Percentiles rank a stretch among this genome's conserved stretches.
These are phyloP conservation scores for Papilio helenus DNA, from an alignment of 1,140 invertebrate genomes.

Conservation along the genomic window DNA sequence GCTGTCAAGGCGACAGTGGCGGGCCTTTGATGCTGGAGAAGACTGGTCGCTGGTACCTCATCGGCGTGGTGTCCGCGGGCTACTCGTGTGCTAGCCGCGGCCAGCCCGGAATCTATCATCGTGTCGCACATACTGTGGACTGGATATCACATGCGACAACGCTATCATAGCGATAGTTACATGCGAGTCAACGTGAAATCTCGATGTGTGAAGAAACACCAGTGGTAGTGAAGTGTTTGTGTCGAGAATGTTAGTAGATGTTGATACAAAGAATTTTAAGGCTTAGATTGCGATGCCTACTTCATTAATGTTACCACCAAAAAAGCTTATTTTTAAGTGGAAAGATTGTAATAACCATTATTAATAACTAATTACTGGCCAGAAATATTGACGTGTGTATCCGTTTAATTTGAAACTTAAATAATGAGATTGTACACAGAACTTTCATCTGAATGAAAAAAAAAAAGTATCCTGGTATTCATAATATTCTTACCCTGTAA, in stretches of 20 bases:
- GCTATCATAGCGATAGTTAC: conserved; percentile 59
- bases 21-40: conserved; percentile 95
- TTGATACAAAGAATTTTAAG: neutral
- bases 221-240: conserved; percentile 19
- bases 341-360: neutral
- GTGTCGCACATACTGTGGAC: conserved; percentile 96
- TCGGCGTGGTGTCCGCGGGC: conserved; percentile 94
- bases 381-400: too few species aligned
- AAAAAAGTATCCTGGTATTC: too few species aligned
- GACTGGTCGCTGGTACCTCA: conserved; percentile 92
- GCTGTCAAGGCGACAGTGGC: conserved; percentile 92
- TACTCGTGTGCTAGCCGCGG: conserved; percentile 96
- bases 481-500: too few species aligned
- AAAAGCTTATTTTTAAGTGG: conserved; percentile 29
- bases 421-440: too few species aligned
- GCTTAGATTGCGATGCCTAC: conserved; percentile 14
- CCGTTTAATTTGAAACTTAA: too few species aligned
- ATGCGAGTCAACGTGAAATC: neutral
- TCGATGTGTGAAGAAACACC: neutral
- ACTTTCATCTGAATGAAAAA: too few species aligned
- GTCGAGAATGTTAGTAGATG: neutral
- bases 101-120: conserved; percentile 96
- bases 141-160: conserved; percentile 90
- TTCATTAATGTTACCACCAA: conserved; percentile 39
- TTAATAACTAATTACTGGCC: too few species aligned